These are phyloP conservation scores for Oikopleura dioica DNA, from an alignment of 23 tunicate species.

Conservation along the genomic window DNA sequence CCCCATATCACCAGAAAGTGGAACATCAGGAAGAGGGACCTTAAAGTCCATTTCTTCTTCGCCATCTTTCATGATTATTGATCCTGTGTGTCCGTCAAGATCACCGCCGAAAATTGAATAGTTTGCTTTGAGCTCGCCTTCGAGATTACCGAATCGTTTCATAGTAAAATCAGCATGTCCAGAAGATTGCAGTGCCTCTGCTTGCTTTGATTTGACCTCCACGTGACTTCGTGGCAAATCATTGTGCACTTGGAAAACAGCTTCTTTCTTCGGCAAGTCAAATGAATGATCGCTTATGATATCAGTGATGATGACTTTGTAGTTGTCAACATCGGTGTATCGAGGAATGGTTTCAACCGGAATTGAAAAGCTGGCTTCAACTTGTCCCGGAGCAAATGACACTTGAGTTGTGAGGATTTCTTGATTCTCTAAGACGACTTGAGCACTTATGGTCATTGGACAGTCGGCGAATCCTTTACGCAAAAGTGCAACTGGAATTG, in stretches of 20 bases:
- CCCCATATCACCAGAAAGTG: neutral
- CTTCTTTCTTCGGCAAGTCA: neutral
- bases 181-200: neutral
- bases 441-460: neutral
- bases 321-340: neutral
- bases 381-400: neutral
- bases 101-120: constrained; percentile 9
- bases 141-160: constrained; percentile 1
- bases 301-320: neutral
- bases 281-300: neutral
- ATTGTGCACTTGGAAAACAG: neutral
- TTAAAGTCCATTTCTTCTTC: neutral
- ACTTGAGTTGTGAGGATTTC: neutral
- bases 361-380: neutral
- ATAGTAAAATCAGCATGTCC: neutral
- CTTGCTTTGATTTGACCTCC: neutral
- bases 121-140: neutral
- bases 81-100: constrained; percentile 5
- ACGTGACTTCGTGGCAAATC: neutral
- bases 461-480: constrained; percentile 6
- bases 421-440: neutral
- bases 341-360: constrained; percentile 2
- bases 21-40: neutral
- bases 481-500: neutral
- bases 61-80: neutral